Percentiles rank a stretch among this genome's conserved stretches.
Evolutionary conservation across 2,888 invertebrate species (phyloP).

Genomic region (Gasteruption jaculator): DNA sequence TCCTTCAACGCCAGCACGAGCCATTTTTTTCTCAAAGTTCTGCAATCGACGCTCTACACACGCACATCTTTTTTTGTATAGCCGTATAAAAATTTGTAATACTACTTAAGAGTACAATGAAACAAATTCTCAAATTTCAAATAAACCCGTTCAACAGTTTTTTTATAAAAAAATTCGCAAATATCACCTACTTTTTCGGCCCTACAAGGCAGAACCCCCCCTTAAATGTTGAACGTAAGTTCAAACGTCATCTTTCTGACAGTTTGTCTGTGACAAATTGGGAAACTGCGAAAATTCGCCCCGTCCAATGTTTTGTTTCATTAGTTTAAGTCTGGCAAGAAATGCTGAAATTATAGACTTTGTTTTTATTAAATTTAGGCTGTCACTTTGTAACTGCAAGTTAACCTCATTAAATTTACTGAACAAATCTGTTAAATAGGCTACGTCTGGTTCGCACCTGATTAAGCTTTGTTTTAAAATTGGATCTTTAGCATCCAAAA

Average conservation of each 20-base stretch:
- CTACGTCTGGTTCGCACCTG: conserved; percentile 34
- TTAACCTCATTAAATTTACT: conserved; percentile 30
- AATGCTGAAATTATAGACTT: conserved; percentile 35
- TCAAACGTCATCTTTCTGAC: not conserved
- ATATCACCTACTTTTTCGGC: too few species aligned
- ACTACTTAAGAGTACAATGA: too few species aligned
- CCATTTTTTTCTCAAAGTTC: too few species aligned
- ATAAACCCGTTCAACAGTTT: too few species aligned
- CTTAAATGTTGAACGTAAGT: conserved; percentile 9
- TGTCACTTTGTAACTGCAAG: conserved; percentile 31
- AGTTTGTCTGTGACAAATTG: not conserved
- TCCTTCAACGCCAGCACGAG: too few species aligned
- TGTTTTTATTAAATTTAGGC: conserved; percentile 35
- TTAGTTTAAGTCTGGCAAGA: conserved; percentile 22
- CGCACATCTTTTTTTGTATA: too few species aligned
- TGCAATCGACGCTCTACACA: too few species aligned
- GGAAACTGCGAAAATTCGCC: conserved; percentile 23
- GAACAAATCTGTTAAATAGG: conserved; percentile 37
- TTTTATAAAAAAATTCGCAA: too few species aligned
- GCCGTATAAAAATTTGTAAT: too few species aligned
- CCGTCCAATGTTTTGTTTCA: conserved; percentile 33
- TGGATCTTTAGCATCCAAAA: conserved; percentile 34
- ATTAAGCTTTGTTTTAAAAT: conserved; percentile 34
- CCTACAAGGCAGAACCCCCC: too few species aligned
- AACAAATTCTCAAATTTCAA: too few species aligned